Conservation (phyloP, 2,113 vertebrate species). For the Neogale vison region DNA sequence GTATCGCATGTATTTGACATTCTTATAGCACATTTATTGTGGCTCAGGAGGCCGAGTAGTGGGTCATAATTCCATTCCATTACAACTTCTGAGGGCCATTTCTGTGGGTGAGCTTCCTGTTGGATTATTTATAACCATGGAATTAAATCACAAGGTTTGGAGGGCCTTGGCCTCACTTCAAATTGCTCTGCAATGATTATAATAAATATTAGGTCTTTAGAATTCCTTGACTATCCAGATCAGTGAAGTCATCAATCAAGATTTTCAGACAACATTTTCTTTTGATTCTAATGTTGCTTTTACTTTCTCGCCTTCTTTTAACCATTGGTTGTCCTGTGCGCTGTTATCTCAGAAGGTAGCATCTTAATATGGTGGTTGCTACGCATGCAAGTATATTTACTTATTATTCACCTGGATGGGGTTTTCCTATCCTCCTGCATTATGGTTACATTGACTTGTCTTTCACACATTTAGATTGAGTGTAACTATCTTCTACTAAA, state of each 20-base stretch:
- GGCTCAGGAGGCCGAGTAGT: not conserved
- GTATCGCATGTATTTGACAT: not conserved
- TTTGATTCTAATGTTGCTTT: not conserved
- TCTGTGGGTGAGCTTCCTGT: not conserved
- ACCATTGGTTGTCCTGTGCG: not conserved
- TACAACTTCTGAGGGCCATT: not conserved
- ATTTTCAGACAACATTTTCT: not conserved
- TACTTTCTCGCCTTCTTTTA: not conserved
- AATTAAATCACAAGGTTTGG: slow-evolving; percentile 46
- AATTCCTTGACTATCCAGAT: slow-evolving; percentile 31
- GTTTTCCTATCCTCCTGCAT: not conserved
- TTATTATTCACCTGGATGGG: not conserved
- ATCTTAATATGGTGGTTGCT: not conserved
- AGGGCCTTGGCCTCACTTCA: slow-evolving; percentile 31
- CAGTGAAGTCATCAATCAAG: slow-evolving; percentile 28
- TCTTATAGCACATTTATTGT: slow-evolving; percentile 19
- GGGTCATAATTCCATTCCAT: slow-evolving; percentile 15
- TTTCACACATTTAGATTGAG: slow-evolving; percentile 25
- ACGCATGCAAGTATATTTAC: not conserved
- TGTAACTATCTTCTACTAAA: slow-evolving; percentile 18
- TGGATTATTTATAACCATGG: slow-evolving; percentile 53
- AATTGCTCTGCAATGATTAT: slow-evolving; percentile 50
- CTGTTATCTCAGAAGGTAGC: not conserved
- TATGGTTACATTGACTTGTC: not conserved
- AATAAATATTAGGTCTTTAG: slow-evolving; percentile 48